Evolutionary conservation across 2,797 vertebrate species (phyloP).

Genomic region (Rhadinocentrus ornatus): DNA sequence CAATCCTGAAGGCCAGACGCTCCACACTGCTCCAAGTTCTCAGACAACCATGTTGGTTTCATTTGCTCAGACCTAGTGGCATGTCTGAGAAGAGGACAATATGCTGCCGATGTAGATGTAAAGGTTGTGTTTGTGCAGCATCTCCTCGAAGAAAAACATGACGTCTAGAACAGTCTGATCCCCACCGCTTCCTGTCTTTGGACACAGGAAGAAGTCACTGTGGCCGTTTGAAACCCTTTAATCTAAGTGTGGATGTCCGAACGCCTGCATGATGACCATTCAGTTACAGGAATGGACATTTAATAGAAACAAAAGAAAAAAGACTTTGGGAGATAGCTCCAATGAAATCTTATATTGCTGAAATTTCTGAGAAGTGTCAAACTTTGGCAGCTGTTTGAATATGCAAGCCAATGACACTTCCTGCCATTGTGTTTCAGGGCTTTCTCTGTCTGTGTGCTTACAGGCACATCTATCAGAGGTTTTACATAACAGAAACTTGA

Average conservation of each 20-base stretch:
- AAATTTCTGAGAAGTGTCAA: conserved; percentile 30
- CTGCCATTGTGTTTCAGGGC: conserved; percentile 71
- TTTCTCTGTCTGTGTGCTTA: conserved; percentile 47
- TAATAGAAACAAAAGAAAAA: neutral
- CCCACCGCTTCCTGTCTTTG: conserved; percentile 59
- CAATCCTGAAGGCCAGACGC: conserved; percentile 51
- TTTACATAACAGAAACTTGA: conserved; percentile 47
- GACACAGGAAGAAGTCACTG: conserved; percentile 64
- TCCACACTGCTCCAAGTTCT: conserved; percentile 22
- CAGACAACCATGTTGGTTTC: conserved; percentile 35
- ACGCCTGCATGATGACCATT: neutral
- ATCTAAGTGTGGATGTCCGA: neutral
- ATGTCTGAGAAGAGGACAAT: conserved; percentile 26
- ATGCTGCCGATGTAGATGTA: conserved; percentile 20
- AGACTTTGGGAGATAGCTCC: neutral
- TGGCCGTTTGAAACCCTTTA: conserved; percentile 18
- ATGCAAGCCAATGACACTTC: conserved; percentile 68
- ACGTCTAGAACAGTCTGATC: conserved; percentile 59
- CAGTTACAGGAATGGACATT: neutral
- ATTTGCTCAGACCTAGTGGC: conserved; percentile 27
- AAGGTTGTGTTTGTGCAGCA: conserved; percentile 41
- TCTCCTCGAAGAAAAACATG: conserved; percentile 17
- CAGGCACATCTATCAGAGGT: conserved; percentile 40
- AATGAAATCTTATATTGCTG: conserved; percentile 3
- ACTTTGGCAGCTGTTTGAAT: conserved; percentile 39